Base-by-base conservation (phyloP, 2,797 vertebrate species). In the Hyperoplus lanceolatus region DNA sequence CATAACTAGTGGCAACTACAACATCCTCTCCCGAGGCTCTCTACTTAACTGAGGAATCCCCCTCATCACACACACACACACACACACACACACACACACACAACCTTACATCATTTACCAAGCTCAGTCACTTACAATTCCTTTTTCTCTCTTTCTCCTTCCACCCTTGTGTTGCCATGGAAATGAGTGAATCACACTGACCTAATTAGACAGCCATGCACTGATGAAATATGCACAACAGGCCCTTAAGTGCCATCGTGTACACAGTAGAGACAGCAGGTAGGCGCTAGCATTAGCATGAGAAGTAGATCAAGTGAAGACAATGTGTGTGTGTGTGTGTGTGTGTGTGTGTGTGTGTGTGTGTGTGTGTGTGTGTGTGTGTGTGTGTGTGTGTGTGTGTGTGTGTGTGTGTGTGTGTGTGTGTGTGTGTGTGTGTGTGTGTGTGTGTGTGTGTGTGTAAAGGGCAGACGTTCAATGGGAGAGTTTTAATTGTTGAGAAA, bases 201-300 rank as follows among this genome's bases (percentile, higher is more conserved):
- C 94, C 94, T 94, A 94, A 95, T 95, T 95, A 95, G 86, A 93
- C 80, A 89, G 83, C 87, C 86, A 87, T 88, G 92, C 84, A 79
- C 84, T 85, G 89, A 90, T 93, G 92, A 94, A 93, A 93, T 92
- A 94, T 92, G 92, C 93, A 94, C 89, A 91, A 88, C 82, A 60
- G 75, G 71, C 85, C 73, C 71, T 70, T 80, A 38, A 51, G 80
- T 85, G 83, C 69, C 76, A 60, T 57, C 2, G 16, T 6, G 39
- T 78, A 67, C 21, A 86, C 83, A 85, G 85, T 79, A 83, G 79
- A 74, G 82, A 87, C 73, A 81, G 74, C 78, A 55, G 85, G 89
- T 89, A 81, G 82, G 62, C 14, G 63, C 45, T 42, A 74, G 70
- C 70, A n/a, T 85, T 77, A 69, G 67, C 83, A 75, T 43, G 60